phyloP scores from a whole-genome alignment of 2,113 vertebrate genomes.

The Columbina picui region DNA sequence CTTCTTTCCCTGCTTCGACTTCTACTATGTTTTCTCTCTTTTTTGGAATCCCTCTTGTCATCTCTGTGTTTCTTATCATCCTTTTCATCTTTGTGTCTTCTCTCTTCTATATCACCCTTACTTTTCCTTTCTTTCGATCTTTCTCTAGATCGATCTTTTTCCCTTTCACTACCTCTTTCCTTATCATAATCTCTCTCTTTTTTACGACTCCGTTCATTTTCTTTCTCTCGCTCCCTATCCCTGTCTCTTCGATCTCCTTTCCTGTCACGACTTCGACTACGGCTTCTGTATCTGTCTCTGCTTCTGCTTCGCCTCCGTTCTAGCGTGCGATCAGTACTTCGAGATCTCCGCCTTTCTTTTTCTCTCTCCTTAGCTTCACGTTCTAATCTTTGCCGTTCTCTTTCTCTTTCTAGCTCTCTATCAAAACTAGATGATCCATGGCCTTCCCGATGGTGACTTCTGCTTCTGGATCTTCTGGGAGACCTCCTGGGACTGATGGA shows the following conservation, averaged over 20 bases:
- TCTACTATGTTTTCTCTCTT: slow-evolving; percentile 82
- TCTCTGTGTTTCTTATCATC: slow-evolving; percentile 85
- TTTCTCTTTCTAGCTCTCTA: slow-evolving; percentile 92
- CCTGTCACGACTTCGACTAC: slow-evolving; percentile 82
- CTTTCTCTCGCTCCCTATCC: slow-evolving; percentile 88
- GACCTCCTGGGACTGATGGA: slow-evolving; percentile 89
- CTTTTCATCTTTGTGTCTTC: slow-evolving; percentile 83
- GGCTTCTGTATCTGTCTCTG: slow-evolving; percentile 81
- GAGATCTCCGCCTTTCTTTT: slow-evolving; percentile 81
- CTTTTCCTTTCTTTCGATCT: slow-evolving; percentile 86
- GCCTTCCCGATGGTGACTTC: slow-evolving; percentile 90
- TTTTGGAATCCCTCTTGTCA: slow-evolving; percentile 84
- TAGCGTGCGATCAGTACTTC: slow-evolving; percentile 77
- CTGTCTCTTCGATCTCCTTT: slow-evolving; percentile 86
- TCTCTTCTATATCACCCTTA: slow-evolving; percentile 80
- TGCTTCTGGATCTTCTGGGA: slow-evolving; percentile 92
- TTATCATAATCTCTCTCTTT: slow-evolving; percentile 93
- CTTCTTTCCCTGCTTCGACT: slow-evolving; percentile 85
- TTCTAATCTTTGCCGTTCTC: slow-evolving; percentile 93
- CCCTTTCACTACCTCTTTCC: slow-evolving; percentile 85
- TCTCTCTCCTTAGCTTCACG: slow-evolving; percentile 87
- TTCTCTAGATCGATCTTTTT: slow-evolving; percentile 83
- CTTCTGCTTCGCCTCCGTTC: slow-evolving; percentile 84
- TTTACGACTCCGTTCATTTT: slow-evolving; percentile 86
- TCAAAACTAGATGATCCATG: slow-evolving; percentile 92